These are phyloP conservation scores for Nipponacmea schrenckii DNA, from an alignment of 2,888 invertebrate species.

Conservation along the genomic window DNA sequence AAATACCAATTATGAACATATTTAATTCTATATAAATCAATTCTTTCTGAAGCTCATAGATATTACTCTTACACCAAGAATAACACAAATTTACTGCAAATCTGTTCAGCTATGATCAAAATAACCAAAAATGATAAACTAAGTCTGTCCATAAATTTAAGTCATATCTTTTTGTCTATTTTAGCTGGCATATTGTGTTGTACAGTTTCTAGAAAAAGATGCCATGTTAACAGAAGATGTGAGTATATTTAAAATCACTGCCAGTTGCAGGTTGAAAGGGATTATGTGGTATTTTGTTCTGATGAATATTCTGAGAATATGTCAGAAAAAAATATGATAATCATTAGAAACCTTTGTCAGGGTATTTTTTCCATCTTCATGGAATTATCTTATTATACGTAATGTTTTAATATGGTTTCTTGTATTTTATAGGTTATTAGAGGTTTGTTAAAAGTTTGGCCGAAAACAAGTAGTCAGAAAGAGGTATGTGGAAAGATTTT, in stretches of 20 bases:
- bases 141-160: too few relatives aligned
- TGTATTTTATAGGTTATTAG: constrained; percentile 76
- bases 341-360: not conserved
- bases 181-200: constrained; percentile 97
- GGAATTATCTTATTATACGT: not conserved
- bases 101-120: too few relatives aligned
- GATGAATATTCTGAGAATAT: not conserved
- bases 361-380: constrained; percentile 5
- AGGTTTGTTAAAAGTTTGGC: constrained; percentile 96
- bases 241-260: constrained; percentile 36
- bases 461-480: constrained; percentile 98
- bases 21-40: too few relatives aligned
- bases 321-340: not conserved
- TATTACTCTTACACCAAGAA: too few relatives aligned
- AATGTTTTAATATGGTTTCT: too few relatives aligned
- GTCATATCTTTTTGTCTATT: constrained; percentile 16
- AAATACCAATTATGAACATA: too few relatives aligned
- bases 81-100: too few relatives aligned
- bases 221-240: constrained; percentile 92
- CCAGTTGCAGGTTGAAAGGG: too few relatives aligned
- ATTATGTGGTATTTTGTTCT: not conserved
- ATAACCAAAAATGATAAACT: too few relatives aligned
- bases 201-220: constrained; percentile 98
- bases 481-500: constrained; percentile 72
- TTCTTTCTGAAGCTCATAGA: too few relatives aligned